Percentiles rank a stretch among this genome's conserved stretches.
These are phyloP conservation scores for Drosophila paulistorum DNA, from an alignment of 1,140 invertebrate genomes.

Conservation along the genomic window DNA sequence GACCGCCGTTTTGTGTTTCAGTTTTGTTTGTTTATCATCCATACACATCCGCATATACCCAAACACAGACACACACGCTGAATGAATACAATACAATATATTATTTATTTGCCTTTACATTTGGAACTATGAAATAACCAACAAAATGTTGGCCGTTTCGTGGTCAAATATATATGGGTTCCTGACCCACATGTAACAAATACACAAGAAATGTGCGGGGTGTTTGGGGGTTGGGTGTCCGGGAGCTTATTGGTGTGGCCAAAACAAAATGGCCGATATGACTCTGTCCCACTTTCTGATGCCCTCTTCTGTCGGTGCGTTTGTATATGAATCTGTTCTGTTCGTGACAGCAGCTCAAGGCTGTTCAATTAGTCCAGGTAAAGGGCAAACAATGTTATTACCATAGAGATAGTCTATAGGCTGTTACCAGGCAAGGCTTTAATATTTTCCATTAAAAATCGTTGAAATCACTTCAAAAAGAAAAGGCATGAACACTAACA, in stretches of 20 bases:
- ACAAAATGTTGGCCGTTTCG: constrained; percentile 66
- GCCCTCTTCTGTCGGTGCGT: constrained; percentile 16
- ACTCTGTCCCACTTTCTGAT: constrained; percentile 47
- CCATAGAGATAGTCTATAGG: too few species aligned
- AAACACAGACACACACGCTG: constrained; percentile 3
- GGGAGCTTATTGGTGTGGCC: constrained; percentile 40
- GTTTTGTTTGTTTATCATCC: constrained; percentile 62
- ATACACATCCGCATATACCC: constrained; percentile 16
- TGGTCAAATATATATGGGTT: constrained; percentile 62
- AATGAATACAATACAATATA: constrained; percentile 49
- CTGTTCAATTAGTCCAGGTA: constrained; percentile 62
- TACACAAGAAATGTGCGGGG: constrained; percentile 31
- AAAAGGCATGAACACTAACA: too few species aligned
- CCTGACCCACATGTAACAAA: constrained; percentile 65
- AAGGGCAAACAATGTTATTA: neutral
- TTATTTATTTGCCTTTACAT: constrained; percentile 73
- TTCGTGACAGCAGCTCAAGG: constrained; percentile 46
- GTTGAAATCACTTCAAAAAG: constrained; percentile 21
- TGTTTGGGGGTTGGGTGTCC: neutral
- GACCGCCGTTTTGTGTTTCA: constrained; percentile 61
- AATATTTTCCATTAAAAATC: constrained; percentile 38
- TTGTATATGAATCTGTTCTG: constrained; percentile 1
- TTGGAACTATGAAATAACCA: constrained; percentile 74
- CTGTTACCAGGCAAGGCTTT: neutral
- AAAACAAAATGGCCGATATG: constrained; percentile 1